Percentiles rank a stretch among this genome's conserved stretches.
phyloP scores from a whole-genome alignment of 2,797 vertebrate genomes.

The Spatula clypeata region DNA sequence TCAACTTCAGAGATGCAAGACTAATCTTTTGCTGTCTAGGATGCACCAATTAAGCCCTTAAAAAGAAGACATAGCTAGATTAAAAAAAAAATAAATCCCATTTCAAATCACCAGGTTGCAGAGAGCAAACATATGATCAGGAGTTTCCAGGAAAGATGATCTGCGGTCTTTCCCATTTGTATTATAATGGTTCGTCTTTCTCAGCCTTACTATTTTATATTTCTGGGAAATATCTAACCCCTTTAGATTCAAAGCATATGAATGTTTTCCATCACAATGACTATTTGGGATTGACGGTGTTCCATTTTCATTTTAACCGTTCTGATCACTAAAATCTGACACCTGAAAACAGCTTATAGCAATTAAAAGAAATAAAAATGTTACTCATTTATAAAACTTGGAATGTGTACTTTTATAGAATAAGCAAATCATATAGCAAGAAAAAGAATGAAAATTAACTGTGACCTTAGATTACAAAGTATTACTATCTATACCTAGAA shows the following conservation, averaged over 20 bases:
- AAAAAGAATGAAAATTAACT: background rate
- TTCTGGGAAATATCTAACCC: background rate
- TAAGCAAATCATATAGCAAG: background rate
- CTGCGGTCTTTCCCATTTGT: background rate
- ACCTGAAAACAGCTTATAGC: background rate
- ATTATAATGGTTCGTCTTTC: background rate
- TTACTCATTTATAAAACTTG: background rate
- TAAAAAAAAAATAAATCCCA: background rate
- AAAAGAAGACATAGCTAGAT: background rate
- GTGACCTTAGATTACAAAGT: background rate
- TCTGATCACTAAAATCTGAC: background rate
- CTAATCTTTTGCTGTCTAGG: constrained; percentile 14
- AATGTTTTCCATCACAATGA: background rate
- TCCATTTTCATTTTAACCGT: background rate
- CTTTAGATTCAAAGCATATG: background rate
- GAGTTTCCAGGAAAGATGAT: background rate
- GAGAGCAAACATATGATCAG: background rate
- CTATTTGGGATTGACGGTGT: background rate
- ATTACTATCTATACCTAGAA: background rate
- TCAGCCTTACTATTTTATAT: background rate
- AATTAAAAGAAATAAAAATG: background rate
- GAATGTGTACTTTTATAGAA: background rate
- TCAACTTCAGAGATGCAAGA: constrained; percentile 30
- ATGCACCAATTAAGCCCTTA: background rate
- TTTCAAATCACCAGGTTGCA: constrained; percentile 23